Evolutionary conservation across 2,113 vertebrate species (phyloP).

Genomic region (Strigops habroptila): DNA sequence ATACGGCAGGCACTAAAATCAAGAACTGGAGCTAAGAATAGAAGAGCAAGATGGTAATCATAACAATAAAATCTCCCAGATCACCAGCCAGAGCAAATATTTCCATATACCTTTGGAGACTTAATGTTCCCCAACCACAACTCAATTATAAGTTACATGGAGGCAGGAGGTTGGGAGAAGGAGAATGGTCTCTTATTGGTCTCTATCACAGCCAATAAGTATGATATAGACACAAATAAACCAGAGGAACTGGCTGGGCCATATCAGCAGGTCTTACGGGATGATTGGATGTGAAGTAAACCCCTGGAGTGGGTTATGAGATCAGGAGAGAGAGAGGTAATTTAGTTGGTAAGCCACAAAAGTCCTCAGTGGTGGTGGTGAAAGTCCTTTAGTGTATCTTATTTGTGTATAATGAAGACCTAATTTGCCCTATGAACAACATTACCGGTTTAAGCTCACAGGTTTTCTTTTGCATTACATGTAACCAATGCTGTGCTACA

Average conservation of each 20-base stretch:
- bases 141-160: not conserved
- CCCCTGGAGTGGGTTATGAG: not conserved
- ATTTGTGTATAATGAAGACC: not conserved
- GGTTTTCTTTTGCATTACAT: not conserved
- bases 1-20: slow-evolving; percentile 35
- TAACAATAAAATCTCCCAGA: slow-evolving; percentile 44
- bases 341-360: not conserved
- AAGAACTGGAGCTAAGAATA: slow-evolving; percentile 40
- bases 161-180: not conserved
- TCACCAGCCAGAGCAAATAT: slow-evolving; percentile 43
- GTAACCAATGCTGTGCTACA: not conserved
- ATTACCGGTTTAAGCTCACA: not conserved
- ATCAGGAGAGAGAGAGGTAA: not conserved
- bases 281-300: not conserved
- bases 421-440: not conserved
- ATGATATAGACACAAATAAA: not conserved
- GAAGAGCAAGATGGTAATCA: slow-evolving; percentile 43
- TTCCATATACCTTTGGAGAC: slow-evolving; percentile 21
- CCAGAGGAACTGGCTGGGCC: not conserved
- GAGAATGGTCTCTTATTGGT: not conserved
- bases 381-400: not conserved
- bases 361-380: not conserved
- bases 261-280: not conserved
- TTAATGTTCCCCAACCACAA: slow-evolving; percentile 32
- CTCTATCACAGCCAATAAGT: not conserved